phyloP scores from a whole-genome alignment of 2,888 invertebrate species.

The Listrodromus nycthemerus region DNA sequence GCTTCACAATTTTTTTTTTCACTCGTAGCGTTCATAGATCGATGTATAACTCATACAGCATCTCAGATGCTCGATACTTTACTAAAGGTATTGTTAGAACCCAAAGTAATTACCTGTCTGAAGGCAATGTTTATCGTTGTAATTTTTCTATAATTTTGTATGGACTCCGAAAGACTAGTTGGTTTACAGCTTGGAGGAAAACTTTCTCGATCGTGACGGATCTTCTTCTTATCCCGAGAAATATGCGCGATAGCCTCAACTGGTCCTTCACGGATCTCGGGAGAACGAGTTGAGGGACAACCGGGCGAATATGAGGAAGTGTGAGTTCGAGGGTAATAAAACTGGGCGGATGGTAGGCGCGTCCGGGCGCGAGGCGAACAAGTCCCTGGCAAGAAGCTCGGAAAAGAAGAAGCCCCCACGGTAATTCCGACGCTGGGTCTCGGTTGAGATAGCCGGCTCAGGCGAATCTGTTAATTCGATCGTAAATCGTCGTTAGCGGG shows the following conservation, averaged over 20 bases:
- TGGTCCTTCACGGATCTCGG: slow-evolving; percentile 17
- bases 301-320: slow-evolving; percentile 2
- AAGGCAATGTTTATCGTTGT: too few species aligned
- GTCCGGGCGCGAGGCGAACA: slow-evolving; percentile 13
- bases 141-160: too few species aligned
- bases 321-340: slow-evolving; percentile 18
- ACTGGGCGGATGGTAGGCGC: slow-evolving; percentile 20
- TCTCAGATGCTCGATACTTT: neutral
- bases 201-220: slow-evolving; percentile 52
- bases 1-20: neutral
- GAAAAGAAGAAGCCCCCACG: slow-evolving; percentile 48
- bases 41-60: neutral
- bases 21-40: neutral
- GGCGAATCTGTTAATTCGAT: slow-evolving; percentile 81
- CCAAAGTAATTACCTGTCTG: too few species aligned
- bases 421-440: slow-evolving; percentile 4
- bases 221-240: slow-evolving; percentile 24
- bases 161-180: neutral
- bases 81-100: too few species aligned
- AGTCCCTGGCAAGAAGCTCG: slow-evolving; percentile 41
- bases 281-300: slow-evolving; percentile 23
- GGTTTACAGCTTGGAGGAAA: slow-evolving; percentile 34
- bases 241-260: slow-evolving; percentile 25
- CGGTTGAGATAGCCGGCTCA: slow-evolving; percentile 26
- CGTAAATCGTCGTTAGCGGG: slow-evolving; percentile 81